Percentiles rank a stretch among this genome's conserved stretches.
Evolutionary conservation across 1,140 invertebrate genomes (phyloP).

Genomic region (Bombus sibiricus): DNA sequence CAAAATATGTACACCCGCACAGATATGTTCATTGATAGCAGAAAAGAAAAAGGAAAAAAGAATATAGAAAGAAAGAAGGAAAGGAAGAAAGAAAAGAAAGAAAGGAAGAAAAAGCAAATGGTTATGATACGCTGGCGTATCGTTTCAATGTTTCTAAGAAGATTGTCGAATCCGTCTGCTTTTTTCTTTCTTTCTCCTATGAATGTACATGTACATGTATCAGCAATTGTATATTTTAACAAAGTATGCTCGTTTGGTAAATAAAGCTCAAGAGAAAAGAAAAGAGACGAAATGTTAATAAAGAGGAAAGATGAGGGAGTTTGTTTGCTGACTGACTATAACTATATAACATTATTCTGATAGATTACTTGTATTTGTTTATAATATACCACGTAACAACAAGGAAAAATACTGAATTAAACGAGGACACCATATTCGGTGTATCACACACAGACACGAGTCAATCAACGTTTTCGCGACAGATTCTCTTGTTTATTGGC

Average conservation of each 20-base stretch:
- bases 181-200: constrained; percentile 6
- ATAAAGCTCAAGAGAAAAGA: constrained; percentile 29
- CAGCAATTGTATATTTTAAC: constrained; percentile 43
- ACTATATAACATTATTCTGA: not conserved
- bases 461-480: constrained; percentile 44
- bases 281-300: not conserved
- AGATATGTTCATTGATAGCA: not conserved
- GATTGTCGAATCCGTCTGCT: not conserved
- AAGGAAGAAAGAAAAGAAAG: not conserved
- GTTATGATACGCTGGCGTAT: constrained; percentile 46
- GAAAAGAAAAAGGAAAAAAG: not conserved
- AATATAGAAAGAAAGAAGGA: not conserved
- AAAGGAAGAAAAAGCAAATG: not conserved
- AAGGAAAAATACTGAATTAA: constrained; percentile 78
- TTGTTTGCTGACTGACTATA: not conserved
- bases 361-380: constrained; percentile 73
- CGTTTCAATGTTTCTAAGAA: constrained; percentile 13
- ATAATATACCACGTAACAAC: constrained; percentile 75
- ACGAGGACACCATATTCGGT: constrained; percentile 66
- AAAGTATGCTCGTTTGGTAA: constrained; percentile 44
- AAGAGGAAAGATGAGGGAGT: too few relatives aligned
- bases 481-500: constrained; percentile 57
- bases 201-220: constrained; percentile 26
- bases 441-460: constrained; percentile 53
- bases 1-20: not conserved